Conservation (phyloP, 2,888 invertebrate species). For the Meteorus colon region DNA sequence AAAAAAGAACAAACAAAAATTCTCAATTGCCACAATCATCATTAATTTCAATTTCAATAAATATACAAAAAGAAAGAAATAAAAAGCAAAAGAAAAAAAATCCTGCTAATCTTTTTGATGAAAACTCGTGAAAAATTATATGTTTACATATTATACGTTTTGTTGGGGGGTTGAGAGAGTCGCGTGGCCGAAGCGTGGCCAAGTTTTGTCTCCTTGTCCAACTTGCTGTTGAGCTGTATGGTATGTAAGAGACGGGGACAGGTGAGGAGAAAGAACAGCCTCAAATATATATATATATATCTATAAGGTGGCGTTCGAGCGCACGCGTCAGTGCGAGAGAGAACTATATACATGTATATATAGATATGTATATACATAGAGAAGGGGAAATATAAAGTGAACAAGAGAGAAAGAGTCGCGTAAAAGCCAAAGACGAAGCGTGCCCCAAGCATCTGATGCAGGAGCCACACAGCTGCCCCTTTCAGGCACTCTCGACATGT, state of each 20-base stretch:
- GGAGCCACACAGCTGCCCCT: constrained; percentile 52
- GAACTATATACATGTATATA: constrained; percentile 12
- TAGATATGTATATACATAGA: constrained; percentile 10
- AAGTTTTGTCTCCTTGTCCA: constrained; percentile 52
- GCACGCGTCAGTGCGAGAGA: constrained; percentile 36
- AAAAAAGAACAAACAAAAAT: too few species aligned
- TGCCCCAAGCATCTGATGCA: constrained; percentile 42
- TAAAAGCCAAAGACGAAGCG: constrained; percentile 39
- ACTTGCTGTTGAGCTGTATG: constrained; percentile 43
- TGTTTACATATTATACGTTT: constrained; percentile 4
- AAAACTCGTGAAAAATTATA: constrained; percentile 24
- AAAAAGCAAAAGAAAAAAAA: background rate
- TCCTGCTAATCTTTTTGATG: background rate
- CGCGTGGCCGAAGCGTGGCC: constrained; percentile 69
- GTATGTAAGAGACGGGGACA: constrained; percentile 49
- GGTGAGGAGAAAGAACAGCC: constrained; percentile 45
- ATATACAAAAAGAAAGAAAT: background rate
- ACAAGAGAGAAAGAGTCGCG: constrained; percentile 39
- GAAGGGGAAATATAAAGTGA: constrained; percentile 33
- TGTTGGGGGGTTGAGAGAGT: constrained; percentile 52
- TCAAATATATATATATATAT: constrained; percentile 22
- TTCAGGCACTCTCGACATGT: constrained; percentile 43
- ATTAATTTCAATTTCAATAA: background rate
- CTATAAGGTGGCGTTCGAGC: constrained; percentile 40
- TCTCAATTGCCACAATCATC: too few species aligned